A percentile compares a stretch with the other conserved stretches of the same genome.
These are phyloP conservation scores for Megalopta genalis DNA, from an alignment of 1,140 invertebrate species.

Conservation along the genomic window DNA sequence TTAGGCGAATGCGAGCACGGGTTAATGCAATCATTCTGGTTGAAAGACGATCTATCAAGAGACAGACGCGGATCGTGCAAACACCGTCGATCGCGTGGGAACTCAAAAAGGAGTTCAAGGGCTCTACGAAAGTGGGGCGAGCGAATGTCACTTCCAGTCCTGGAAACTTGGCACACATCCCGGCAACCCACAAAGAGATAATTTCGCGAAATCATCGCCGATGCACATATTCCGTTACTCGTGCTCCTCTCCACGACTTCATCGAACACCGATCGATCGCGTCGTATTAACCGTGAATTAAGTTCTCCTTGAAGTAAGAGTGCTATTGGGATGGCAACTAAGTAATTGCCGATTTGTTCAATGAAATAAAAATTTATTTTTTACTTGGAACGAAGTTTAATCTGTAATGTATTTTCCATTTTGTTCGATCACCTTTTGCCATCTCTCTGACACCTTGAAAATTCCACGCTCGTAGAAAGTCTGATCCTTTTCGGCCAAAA, in stretches of 20 bases:
- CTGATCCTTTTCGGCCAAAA: too few relatives aligned
- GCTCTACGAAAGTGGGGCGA: conserved; percentile 36
- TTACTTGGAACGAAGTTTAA: too few relatives aligned
- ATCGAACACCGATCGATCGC: neutral
- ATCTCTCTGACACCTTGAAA: too few relatives aligned
- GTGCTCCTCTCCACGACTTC: neutral
- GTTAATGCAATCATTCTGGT: neutral
- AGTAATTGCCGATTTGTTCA: too few relatives aligned
- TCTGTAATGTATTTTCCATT: too few relatives aligned
- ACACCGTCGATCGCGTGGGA: conserved; percentile 15
- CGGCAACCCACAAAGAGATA: neutral
- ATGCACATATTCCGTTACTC: neutral
- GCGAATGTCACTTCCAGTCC: conserved; percentile 54
- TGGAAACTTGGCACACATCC: conserved; percentile 37
- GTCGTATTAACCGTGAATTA: neutral
- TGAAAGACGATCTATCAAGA: neutral
- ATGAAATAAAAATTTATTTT: too few relatives aligned
- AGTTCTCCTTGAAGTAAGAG: neutral
- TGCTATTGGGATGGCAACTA: too few relatives aligned
- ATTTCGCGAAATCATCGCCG: neutral
- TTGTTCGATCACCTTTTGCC: too few relatives aligned
- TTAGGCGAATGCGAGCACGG: neutral
- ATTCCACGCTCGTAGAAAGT: too few relatives aligned
- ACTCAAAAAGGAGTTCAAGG: conserved; percentile 52
- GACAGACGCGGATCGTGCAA: neutral